A percentile compares a stretch with the other conserved stretches of the same genome.
These are phyloP conservation scores for Tanypteryx hageni DNA, from an alignment of 2,888 invertebrate species.

Conservation along the genomic window DNA sequence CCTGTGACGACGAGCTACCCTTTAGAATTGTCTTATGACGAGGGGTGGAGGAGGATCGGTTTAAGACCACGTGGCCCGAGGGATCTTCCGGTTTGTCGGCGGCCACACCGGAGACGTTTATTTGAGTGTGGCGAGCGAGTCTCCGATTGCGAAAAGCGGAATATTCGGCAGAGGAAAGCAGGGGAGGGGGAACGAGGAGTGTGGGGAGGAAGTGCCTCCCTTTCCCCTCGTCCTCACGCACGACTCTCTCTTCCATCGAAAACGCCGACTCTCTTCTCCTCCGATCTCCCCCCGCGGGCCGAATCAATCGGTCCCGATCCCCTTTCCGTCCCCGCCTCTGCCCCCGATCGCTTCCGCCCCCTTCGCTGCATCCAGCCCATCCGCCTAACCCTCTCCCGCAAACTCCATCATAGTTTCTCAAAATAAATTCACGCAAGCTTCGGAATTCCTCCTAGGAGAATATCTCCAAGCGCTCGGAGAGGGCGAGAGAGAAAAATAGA, in stretches of 20 bases:
- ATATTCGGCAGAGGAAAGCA: no score
- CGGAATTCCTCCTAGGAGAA: slow-evolving; percentile 41
- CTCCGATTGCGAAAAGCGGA: neutral
- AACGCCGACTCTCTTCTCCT: neutral
- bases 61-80: neutral
- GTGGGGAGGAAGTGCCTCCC: no score
- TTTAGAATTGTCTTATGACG: neutral
- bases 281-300: neutral
- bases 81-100: neutral
- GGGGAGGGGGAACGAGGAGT: neutral
- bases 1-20: neutral
- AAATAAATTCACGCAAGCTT: slow-evolving; percentile 47
- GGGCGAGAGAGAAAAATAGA: neutral
- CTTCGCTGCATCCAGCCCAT: neutral
- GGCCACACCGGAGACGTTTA: neutral
- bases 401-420: slow-evolving; percentile 15
- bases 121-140: neutral
- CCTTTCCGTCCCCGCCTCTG: neutral
- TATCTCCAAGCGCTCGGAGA: neutral
- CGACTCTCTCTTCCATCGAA: neutral
- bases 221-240: neutral
- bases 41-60: no score
- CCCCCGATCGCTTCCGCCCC: neutral
- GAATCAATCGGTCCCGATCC: slow-evolving; percentile 22
- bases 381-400: neutral